Percentiles rank a stretch among this genome's conserved stretches.
Conservation (phyloP, 2,797 vertebrate species). For the Acanthornis magna region DNA sequence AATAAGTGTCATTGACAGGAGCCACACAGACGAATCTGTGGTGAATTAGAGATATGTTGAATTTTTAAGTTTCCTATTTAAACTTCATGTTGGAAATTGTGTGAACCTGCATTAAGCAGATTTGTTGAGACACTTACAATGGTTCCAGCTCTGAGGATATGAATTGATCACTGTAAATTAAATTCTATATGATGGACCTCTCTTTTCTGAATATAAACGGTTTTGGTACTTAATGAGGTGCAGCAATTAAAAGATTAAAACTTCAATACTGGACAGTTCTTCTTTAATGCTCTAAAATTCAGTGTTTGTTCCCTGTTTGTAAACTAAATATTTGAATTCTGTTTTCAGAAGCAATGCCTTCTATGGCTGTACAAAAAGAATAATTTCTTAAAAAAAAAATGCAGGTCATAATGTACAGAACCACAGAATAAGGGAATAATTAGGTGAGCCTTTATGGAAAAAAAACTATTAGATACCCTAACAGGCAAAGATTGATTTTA, state of each 20-base stretch:
- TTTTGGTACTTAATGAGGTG: not conserved
- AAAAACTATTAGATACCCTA: not conserved
- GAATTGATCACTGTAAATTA: not conserved
- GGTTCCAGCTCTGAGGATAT: not conserved
- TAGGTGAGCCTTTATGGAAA: not conserved
- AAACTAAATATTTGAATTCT: not conserved
- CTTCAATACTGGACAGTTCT: not conserved
- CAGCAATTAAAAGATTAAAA: not conserved
- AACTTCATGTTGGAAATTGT: not conserved
- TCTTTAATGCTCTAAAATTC: not conserved
- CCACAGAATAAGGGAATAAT: not conserved
- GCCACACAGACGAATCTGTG: not conserved
- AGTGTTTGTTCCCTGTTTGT: not conserved
- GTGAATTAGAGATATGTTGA: not conserved
- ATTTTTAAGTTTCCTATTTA: not conserved
- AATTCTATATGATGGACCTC: not conserved
- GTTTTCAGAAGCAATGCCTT: not conserved
- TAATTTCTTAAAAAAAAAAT: not conserved
- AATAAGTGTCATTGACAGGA: not conserved
- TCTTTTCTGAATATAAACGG: rapidly evolving
- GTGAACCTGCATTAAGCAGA: not conserved
- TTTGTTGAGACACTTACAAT: not conserved
- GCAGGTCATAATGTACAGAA: not conserved
- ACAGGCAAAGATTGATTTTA: not conserved
- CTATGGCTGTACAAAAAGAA: not conserved